Percentiles rank a stretch among this genome's conserved stretches.
These are phyloP conservation scores for Melanotaenia pygmaea DNA, from an alignment of 2,797 vertebrate species.

Conservation along the genomic window DNA sequence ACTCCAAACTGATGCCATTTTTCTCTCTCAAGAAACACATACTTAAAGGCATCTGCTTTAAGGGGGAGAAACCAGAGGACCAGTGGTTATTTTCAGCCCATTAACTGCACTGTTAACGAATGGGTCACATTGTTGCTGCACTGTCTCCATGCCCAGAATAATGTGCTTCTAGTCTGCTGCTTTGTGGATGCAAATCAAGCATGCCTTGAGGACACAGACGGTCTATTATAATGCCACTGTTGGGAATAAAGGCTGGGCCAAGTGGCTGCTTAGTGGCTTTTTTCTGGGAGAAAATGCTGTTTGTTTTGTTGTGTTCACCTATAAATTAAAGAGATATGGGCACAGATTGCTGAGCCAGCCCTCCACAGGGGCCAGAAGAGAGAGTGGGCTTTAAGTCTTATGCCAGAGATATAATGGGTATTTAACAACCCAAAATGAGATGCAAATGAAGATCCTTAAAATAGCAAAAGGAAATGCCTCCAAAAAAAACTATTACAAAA, in stretches of 20 bases:
- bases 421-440: constrained; percentile 12
- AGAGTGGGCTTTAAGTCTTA: background rate
- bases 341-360: constrained; percentile 2
- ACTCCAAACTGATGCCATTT: constrained; percentile 29
- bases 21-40: constrained; percentile 10
- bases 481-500: background rate
- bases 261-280: constrained; percentile 47
- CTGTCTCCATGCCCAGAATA: constrained; percentile 55
- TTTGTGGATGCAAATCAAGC: constrained; percentile 71
- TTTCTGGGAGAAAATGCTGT: constrained; percentile 10
- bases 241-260: constrained; percentile 51
- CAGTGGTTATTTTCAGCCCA: constrained; percentile 65
- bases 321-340: constrained; percentile 16
- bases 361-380: background rate
- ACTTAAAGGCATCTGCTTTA: constrained; percentile 38
- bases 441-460: constrained; percentile 10
- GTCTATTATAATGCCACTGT: constrained; percentile 64
- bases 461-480: background rate
- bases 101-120: constrained; percentile 63
- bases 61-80: constrained; percentile 38
- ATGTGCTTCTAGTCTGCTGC: constrained; percentile 48
- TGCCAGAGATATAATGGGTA: constrained; percentile 1
- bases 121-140: constrained; percentile 52
- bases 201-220: constrained; percentile 68
- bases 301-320: constrained; percentile 41